phyloP scores from a whole-genome alignment of 23 tunicate genomes.

The Botrylloides violaceus region DNA sequence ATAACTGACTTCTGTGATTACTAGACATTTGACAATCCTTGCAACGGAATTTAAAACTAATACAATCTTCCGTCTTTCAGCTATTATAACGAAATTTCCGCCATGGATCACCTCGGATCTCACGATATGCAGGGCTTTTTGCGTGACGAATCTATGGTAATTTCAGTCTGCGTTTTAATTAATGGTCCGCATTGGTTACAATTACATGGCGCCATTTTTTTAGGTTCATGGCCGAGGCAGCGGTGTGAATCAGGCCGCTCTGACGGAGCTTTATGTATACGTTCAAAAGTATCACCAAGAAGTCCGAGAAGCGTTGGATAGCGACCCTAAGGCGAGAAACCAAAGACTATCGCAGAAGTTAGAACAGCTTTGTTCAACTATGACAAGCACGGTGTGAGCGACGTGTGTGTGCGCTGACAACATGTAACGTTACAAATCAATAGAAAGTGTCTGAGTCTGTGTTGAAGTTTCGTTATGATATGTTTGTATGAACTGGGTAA shows the following conservation, averaged over 20 bases:
- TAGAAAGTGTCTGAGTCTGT: no score
- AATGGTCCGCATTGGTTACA: background rate
- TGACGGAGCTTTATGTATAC: slow-evolving; percentile 45
- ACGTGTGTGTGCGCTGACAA: background rate
- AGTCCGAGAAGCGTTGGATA: slow-evolving; percentile 19
- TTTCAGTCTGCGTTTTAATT: background rate
- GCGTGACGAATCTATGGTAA: slow-evolving; percentile 59
- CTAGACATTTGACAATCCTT: no score
- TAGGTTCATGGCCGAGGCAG: background rate
- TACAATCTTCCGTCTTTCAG: slow-evolving; percentile 30
- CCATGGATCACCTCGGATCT: slow-evolving; percentile 37
- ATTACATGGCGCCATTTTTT: background rate
- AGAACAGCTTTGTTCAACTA: slow-evolving; percentile 21
- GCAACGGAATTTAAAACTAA: no score
- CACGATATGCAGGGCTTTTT: slow-evolving; percentile 51
- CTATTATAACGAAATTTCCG: slow-evolving; percentile 64
- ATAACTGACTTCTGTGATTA: no score
- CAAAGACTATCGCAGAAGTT: slow-evolving; percentile 30
- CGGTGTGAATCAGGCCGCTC: slow-evolving; percentile 49
- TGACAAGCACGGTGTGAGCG: slow-evolving; percentile 22
- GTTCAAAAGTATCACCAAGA: slow-evolving; percentile 46
- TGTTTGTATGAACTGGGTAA: no score
- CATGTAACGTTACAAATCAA: background rate
- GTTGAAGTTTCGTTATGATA: no score
- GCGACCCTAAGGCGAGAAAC: slow-evolving; percentile 32